Evolutionary conservation across 1,140 invertebrate species (phyloP).

Genomic region (Aphaenogaster rudis): DNA sequence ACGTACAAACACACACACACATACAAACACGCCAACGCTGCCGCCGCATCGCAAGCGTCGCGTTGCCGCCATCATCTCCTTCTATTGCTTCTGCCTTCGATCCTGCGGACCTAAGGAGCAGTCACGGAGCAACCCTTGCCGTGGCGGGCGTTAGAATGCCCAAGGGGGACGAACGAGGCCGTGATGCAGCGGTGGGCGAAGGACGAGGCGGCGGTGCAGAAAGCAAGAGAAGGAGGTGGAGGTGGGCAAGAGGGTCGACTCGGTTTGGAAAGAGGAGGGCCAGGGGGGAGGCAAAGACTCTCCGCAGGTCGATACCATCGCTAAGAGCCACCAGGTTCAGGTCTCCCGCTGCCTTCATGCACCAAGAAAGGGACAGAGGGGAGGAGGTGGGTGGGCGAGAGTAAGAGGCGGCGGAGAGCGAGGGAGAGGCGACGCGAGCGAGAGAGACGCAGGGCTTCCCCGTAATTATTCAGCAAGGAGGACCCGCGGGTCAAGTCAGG

Average conservation of each 20-base stretch:
- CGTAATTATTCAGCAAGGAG: constrained; percentile 86
- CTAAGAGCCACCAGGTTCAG: constrained; percentile 78
- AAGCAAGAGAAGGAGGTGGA: constrained; percentile 62
- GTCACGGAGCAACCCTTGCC: constrained; percentile 77
- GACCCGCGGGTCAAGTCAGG: constrained; percentile 85
- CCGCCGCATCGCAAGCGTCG: constrained; percentile 6
- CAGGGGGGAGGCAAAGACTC: constrained; percentile 76
- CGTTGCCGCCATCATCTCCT: constrained; percentile 58
- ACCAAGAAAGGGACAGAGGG: constrained; percentile 53
- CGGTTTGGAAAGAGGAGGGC: constrained; percentile 76
- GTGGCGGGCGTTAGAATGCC: constrained; percentile 76
- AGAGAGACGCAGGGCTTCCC: constrained; percentile 77
- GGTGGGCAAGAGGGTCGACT: constrained; percentile 75
- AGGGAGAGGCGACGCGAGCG: constrained; percentile 6
- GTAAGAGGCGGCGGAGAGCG: constrained; percentile 60
- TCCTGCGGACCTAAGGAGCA: constrained; percentile 75
- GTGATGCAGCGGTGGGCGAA: constrained; percentile 64
- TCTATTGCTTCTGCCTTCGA: constrained; percentile 71
- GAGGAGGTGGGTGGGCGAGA: constrained; percentile 64
- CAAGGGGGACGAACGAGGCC: constrained; percentile 70
- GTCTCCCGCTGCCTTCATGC: constrained; percentile 77
- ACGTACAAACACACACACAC: background rate
- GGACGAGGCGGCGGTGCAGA: constrained; percentile 70
- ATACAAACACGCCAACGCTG: background rate
- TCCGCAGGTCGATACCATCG: constrained; percentile 79